A percentile compares a stretch with the other conserved stretches of the same genome.
Conservation (phyloP, 2,888 invertebrate species). For the Amphipyra tragopoginis region DNA sequence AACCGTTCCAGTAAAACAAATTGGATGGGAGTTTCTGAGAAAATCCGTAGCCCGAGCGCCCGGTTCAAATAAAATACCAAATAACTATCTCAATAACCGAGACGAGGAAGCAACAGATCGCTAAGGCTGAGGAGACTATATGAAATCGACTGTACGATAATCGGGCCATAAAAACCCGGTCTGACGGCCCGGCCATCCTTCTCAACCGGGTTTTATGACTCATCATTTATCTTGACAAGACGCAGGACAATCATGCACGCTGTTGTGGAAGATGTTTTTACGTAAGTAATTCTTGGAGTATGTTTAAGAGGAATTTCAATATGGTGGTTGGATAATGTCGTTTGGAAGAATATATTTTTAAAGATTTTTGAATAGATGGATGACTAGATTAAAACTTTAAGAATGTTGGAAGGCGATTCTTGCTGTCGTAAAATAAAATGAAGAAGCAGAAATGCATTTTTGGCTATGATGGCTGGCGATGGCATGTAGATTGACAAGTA, state of each 20-base stretch:
- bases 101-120: conserved; percentile 65
- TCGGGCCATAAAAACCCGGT: conserved; percentile 67
- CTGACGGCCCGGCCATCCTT: conserved; percentile 35
- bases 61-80: conserved; percentile 68
- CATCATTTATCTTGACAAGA: conserved; percentile 71
- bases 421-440: too few relatives aligned
- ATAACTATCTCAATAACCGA: conserved; percentile 70
- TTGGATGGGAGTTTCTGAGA: conserved; percentile 45
- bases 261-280: conserved; percentile 6
- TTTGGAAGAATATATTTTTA: too few relatives aligned
- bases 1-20: conserved; percentile 59
- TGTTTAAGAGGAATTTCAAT: neutral
- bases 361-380: neutral
- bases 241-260: conserved; percentile 33
- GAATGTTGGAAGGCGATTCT: too few relatives aligned
- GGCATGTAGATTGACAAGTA: too few relatives aligned
- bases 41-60: conserved; percentile 54
- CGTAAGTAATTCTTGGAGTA: neutral
- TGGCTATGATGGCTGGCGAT: too few relatives aligned
- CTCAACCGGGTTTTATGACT: conserved; percentile 48
- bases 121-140: conserved; percentile 27
- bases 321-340: too few relatives aligned
- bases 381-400: too few relatives aligned
- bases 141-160: conserved; percentile 60
- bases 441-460: too few relatives aligned